Evolutionary conservation across 1,140 invertebrate genomes (phyloP), one percentile per base, ranked within the genome.

Genomic region (Eupristina koningsbergeri): DNA sequence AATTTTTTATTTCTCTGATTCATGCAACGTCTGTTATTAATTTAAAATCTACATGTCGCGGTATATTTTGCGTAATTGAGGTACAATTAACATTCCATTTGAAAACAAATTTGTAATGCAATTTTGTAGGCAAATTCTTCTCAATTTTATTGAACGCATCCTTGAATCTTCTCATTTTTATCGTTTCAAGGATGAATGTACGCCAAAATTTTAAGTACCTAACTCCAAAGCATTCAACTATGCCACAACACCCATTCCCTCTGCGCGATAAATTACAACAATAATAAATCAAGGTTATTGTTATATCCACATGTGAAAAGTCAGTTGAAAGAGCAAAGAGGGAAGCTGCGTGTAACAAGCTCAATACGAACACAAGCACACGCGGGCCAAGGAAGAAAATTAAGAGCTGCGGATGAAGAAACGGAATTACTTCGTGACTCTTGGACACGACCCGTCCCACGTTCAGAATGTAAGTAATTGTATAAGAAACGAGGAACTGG

Each of bases 271-370:
- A 85, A 85, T 85, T 85, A 85, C 53, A 80, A 67, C 47, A 61
- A 73, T 45, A 73, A 81, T 85, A 85, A 85, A 85, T 85, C 84
- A 85, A 36, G 73, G 22, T 81, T 81, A 85, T 78, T 81, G 61
- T 85, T 84, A 9, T 63, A 58, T 26, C 29, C 53, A 58, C 29
- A 78, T n/a, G 45, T 50, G 26, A n/a, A 61, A 39, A 39, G 64
- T 47, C n/a, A n/a, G n/a, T 45, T 63, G 26, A 31, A 74, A 34
- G 45, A 47, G 74, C 19, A 34, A 53, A 50, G 58, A 58, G 31
- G 3, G 50, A 76, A 58, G 74, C 29, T 58, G 15, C 29, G 22
- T 29, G 31, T 29, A 50, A 58, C 7, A 13, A 19, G 50, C 39
- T 31, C 45, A 71, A 41, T 71, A 36, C 13, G n/a, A 71, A 15